A percentile compares a stretch with the other conserved stretches of the same genome.
These are phyloP conservation scores for Cryptocheilus praepositus DNA, from an alignment of 2,888 invertebrate species.

Conservation along the genomic window DNA sequence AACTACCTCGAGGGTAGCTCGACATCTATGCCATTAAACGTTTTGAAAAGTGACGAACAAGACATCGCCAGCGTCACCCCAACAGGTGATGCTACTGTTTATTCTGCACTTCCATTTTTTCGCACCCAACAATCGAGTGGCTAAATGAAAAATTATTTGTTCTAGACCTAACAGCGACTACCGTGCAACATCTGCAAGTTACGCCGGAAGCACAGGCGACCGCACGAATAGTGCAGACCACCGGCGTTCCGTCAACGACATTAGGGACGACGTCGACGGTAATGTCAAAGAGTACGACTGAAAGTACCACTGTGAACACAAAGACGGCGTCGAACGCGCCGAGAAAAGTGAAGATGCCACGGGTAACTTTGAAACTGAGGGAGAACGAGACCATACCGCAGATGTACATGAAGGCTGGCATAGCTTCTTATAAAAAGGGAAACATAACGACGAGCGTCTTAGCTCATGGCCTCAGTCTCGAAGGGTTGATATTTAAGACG, in stretches of 20 bases:
- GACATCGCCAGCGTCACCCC: slow-evolving; percentile 25
- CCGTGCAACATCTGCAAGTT: background rate
- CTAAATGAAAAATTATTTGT: too few species aligned
- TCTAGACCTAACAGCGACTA: background rate
- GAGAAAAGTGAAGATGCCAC: slow-evolving; percentile 55
- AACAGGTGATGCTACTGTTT: too few species aligned
- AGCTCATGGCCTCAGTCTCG: slow-evolving; percentile 64
- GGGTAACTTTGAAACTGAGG: slow-evolving; percentile 61
- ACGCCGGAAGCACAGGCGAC: background rate
- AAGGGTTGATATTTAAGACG: slow-evolving; percentile 66
- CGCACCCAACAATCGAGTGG: too few species aligned
- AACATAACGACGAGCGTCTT: slow-evolving; percentile 68
- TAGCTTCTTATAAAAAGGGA: slow-evolving; percentile 67
- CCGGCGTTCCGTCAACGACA: background rate
- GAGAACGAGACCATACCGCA: slow-evolving; percentile 67
- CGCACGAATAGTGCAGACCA: slow-evolving; percentile 44
- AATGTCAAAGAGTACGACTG: slow-evolving; percentile 23
- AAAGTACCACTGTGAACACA: slow-evolving; percentile 25
- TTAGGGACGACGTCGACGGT: background rate
- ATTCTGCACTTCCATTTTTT: too few species aligned
- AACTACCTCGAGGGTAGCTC: slow-evolving; percentile 35
- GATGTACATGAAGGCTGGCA: slow-evolving; percentile 67
- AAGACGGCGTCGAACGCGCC: slow-evolving; percentile 19
- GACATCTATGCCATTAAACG: slow-evolving; percentile 24
- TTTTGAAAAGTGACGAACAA: slow-evolving; percentile 29